Evolutionary conservation across 2,888 invertebrate species (phyloP), one percentile per base, ranked within the genome.

Genomic region (Pandemis corylana): DNA sequence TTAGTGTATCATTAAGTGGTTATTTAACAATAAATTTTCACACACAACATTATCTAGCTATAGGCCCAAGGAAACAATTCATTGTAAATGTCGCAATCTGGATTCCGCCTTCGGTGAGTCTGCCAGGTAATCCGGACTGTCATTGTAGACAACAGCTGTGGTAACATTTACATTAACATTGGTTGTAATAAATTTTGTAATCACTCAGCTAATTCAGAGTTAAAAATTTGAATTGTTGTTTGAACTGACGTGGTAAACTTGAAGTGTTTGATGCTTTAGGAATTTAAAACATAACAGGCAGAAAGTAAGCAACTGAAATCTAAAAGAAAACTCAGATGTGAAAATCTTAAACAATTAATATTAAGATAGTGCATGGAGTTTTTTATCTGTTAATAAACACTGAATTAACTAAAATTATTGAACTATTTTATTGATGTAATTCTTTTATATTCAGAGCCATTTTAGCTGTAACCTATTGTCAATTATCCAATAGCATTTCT

Each of bases 111-210:
- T 66, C 51, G 61, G 12, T 44, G 61, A 44, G 42, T 70, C 46
- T 62, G 66, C 53, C 53, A 63, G 70, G 62, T 65, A 75, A 75
- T 75, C 67, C 51, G 70, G 51, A 66, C 67, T 28, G 46, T 61
- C 59, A 53, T 67, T 67, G 62, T 62, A 36, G 42, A 53, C 20
- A 82, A 80, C 89, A 88, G 83, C 87, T 89, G 86, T 79, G 79
- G 80, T 84, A 89, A 89, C 83, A 86, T 86, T 85, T 84, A 82
- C 79, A 78, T 75, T 82, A 80, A 71, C 49, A 59, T 82, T 76
- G 80, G 76, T 79, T 78, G 85, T 85, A 41, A 20, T 85, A 83
- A 69, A 84, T 86, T 87, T 83, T 83, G 81, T 83, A 83, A 87
- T 82, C 79, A 79, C 79, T 80, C 78, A 78, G 82, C 69, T 73